Evolutionary conservation across 2,113 vertebrate genomes (phyloP).

Genomic region (Gnathonemus longibarbis): DNA sequence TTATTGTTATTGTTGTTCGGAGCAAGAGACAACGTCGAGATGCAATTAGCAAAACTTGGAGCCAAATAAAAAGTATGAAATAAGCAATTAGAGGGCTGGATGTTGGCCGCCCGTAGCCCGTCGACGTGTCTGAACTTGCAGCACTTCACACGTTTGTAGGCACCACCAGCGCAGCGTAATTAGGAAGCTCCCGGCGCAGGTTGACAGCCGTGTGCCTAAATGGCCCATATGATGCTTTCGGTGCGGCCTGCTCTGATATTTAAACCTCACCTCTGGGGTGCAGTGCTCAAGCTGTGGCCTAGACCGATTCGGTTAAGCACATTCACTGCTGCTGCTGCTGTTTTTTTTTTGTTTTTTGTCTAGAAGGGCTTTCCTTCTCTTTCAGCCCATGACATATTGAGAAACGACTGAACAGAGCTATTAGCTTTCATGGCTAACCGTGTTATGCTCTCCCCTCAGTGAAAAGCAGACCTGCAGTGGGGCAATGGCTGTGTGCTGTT

Average conservation of each 20-base stretch:
- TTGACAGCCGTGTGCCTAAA: not conserved
- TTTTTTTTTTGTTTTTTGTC: not conserved
- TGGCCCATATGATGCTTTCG: not conserved
- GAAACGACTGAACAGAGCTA: not conserved
- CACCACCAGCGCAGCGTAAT: not conserved
- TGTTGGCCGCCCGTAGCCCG: not conserved
- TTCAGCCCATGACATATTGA: not conserved
- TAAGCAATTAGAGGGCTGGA: not conserved
- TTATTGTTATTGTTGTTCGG: not conserved
- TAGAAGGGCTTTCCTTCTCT: not conserved
- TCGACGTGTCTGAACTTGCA: constrained; percentile 11
- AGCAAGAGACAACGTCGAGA: not conserved
- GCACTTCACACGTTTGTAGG: not conserved
- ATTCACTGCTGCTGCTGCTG: not conserved
- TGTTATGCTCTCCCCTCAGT: not conserved
- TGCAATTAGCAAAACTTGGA: constrained; percentile 2
- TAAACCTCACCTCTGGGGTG: not conserved
- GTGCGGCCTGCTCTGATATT: not conserved
- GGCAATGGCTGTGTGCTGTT: not conserved
- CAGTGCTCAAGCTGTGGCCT: not conserved
- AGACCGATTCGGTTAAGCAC: not conserved
- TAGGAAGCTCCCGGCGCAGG: not conserved
- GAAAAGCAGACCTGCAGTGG: not conserved
- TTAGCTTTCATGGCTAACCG: not conserved
- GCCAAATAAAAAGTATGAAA: not conserved